Evolutionary conservation across 2,888 invertebrate genomes (phyloP), one percentile per base, ranked within the genome.

Genomic region (Agrotis clavis): DNA sequence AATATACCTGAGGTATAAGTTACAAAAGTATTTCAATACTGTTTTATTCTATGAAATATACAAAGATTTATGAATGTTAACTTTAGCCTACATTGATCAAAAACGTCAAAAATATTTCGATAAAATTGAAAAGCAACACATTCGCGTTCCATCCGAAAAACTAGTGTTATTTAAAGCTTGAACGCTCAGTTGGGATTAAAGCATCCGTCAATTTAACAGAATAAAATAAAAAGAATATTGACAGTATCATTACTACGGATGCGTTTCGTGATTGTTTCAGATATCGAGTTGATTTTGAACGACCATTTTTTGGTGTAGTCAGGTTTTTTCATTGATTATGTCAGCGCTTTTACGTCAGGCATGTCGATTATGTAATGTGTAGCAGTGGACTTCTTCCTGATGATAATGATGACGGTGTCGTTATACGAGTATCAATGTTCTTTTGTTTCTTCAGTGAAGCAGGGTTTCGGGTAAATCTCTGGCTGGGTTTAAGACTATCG

Each of bases 161-260:
- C 54, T 75, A 75, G 75, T 74, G 65, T 65, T 83, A 80, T 81
- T 83, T 83, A 78, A 80, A 63, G 56, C 60, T 48, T 67, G 81
- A 45, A 71, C n/a, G 66, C 59, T 66, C 83, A 56, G 51, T 74
- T 53, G 67, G 67, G 67, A 80, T 75, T 80, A 68, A 64, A 66
- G 11, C 68, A 64, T 80, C 73, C 73, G 73, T 79, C 79, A 80
- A 79, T 68, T 67, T 7, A 47, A 65, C 70, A 48, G 11, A 48
- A 69, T 45, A 48, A 67, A 69, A 72, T 63, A 79, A 83, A 41
- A 70, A 66, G 61, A 35, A 71, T 66, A 80, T 66, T 57, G 67
- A 56, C 59, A 50, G 62, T 63, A 47, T 54, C 57, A 54, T 63
- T 54, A 81, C 18, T 56, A 19, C 25, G 67, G 54, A 35, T 59